phyloP scores from a whole-genome alignment of 2,113 vertebrate species.

The Ivindomyrus marchei region DNA sequence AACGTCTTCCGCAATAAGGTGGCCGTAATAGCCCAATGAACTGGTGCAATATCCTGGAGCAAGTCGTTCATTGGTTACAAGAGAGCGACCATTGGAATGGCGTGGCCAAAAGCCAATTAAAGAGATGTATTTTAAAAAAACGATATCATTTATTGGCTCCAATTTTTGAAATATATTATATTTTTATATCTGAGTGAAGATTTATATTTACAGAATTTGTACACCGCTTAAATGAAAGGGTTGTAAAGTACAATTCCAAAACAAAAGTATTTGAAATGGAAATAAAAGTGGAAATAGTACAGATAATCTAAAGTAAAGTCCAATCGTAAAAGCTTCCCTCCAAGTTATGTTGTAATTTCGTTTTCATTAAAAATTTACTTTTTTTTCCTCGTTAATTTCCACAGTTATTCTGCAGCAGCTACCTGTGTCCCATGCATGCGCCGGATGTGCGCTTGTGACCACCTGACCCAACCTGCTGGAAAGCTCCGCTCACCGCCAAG shows the following conservation, averaged over 20 bases:
- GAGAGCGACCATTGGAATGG: not conserved
- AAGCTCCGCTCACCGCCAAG: not conserved
- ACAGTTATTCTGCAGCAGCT: not conserved
- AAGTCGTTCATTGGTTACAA: not conserved
- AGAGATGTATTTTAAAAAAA: not conserved
- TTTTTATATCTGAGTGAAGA: not conserved
- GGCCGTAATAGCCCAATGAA: constrained; percentile 42
- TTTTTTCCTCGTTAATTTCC: not conserved
- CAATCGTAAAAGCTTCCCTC: not conserved
- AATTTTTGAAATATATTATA: not conserved
- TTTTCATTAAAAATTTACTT: not conserved
- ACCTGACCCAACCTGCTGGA: not conserved
- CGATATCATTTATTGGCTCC: not conserved
- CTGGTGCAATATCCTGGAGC: not conserved
- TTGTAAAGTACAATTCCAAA: not conserved
- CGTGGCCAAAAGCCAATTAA: constrained; percentile 2
- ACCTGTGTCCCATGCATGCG: not conserved
- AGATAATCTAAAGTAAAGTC: not conserved
- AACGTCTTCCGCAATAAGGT: constrained; percentile 30
- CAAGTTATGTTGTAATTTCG: not conserved
- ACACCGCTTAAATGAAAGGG: not conserved
- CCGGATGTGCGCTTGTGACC: not conserved
- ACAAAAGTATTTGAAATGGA: not conserved
- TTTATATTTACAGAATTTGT: not conserved
- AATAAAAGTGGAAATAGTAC: not conserved